Percentiles rank a stretch among this genome's conserved stretches.
phyloP scores from a whole-genome alignment of 2,797 vertebrate species.

The Gadopsis marmoratus region DNA sequence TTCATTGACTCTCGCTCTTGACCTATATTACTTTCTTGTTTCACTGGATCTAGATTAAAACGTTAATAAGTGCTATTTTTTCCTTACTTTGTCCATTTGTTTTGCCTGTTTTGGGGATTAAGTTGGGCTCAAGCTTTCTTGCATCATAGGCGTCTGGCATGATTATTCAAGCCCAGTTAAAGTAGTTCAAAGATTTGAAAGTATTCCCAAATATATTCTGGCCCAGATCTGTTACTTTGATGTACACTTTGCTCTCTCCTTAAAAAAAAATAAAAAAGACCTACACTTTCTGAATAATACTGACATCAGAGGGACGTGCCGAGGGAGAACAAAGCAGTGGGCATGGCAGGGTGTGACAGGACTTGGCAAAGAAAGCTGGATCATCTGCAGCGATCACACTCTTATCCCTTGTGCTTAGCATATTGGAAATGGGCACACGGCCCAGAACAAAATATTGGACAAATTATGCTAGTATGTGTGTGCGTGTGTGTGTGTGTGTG shows the following conservation, averaged over 20 bases:
- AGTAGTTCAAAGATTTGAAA: slow-evolving; percentile 47
- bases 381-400: slow-evolving; percentile 77
- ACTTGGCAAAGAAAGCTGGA: slow-evolving; percentile 69
- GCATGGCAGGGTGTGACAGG: slow-evolving; percentile 72
- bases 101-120: slow-evolving; percentile 12
- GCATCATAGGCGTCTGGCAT: slow-evolving; percentile 28
- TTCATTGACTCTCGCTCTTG: neutral
- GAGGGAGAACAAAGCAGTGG: slow-evolving; percentile 71
- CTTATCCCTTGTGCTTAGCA: slow-evolving; percentile 78
- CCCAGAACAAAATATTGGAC: slow-evolving; percentile 81
- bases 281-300: slow-evolving; percentile 54
- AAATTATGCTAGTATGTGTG: slow-evolving; percentile 65
- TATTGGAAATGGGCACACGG: slow-evolving; percentile 76
- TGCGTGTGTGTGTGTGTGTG: slow-evolving; percentile 36
- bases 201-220: slow-evolving; percentile 51
- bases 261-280: slow-evolving; percentile 22
- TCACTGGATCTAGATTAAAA: slow-evolving; percentile 8
- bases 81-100: neutral
- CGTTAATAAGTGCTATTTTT: slow-evolving; percentile 2
- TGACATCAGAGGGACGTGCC: slow-evolving; percentile 62
- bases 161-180: slow-evolving; percentile 30
- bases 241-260: slow-evolving; percentile 49
- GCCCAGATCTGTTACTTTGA: slow-evolving; percentile 55
- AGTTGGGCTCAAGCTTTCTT: slow-evolving; percentile 13
- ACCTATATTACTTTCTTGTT: slow-evolving; percentile 8